Conservation (phyloP, 2,113 vertebrate species). For the Lagenorhynchus albirostris region DNA sequence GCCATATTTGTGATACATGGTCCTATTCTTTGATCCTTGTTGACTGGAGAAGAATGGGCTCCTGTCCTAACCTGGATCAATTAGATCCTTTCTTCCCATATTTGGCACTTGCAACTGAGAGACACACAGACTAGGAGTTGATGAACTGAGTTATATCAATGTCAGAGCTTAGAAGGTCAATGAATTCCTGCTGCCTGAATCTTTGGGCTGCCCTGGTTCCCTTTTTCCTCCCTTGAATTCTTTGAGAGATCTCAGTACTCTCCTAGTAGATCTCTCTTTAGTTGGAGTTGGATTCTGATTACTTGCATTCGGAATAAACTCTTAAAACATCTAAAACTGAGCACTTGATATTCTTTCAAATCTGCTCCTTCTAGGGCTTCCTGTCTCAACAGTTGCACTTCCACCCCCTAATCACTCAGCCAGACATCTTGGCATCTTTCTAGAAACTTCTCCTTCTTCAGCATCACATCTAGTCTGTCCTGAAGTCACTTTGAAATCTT, state of each 20-base stretch:
- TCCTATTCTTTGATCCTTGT: not conserved
- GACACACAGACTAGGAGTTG: not conserved
- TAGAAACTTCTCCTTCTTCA: not conserved
- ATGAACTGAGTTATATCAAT: not conserved
- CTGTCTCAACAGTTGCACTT: not conserved
- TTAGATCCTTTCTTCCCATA: not conserved
- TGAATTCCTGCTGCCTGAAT: not conserved
- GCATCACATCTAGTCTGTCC: not conserved
- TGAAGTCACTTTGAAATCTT: not conserved
- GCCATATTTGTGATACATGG: not conserved
- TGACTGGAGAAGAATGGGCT: not conserved
- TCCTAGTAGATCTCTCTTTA: not conserved
- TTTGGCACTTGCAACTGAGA: not conserved
- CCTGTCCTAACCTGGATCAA: not conserved
- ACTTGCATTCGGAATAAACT: not conserved
- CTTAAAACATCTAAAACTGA: not conserved
- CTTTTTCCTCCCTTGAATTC: not conserved
- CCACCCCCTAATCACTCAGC: accelerated
- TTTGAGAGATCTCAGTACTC: not conserved
- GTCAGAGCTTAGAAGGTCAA: not conserved
- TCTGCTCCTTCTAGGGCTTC: not conserved
- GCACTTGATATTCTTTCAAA: not conserved
- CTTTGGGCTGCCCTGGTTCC: not conserved
- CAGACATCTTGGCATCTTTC: not conserved
- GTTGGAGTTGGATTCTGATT: not conserved